Percentiles rank a stretch among this genome's conserved stretches.
Conservation (phyloP, 1,140 invertebrate genomes). For the Drosophila nannoptera region DNA sequence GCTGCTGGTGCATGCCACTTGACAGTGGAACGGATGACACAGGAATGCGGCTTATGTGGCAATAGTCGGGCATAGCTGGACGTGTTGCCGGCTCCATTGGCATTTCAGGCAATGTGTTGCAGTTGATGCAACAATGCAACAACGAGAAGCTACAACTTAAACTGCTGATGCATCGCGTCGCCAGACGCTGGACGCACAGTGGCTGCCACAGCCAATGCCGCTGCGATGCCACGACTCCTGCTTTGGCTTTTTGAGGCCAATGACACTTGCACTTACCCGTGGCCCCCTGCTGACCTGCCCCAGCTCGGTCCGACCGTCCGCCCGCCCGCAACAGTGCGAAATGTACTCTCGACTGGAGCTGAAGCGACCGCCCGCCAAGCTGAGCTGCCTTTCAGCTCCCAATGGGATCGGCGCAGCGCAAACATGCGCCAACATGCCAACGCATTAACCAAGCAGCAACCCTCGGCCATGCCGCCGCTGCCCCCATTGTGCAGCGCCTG, state of each 20-base stretch:
- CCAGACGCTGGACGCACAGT: constrained; percentile 33
- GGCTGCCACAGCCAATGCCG: background rate
- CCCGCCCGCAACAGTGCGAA: background rate
- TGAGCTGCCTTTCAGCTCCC: constrained; percentile 6
- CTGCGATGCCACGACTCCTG: constrained; percentile 4
- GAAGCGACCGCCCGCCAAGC: constrained; percentile 46
- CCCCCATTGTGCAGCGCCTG: background rate
- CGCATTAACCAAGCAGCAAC: constrained; percentile 46
- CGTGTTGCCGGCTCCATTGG: constrained; percentile 9
- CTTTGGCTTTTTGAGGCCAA: constrained; percentile 45
- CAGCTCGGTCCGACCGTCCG: background rate
- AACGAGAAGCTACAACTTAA: constrained; percentile 28
- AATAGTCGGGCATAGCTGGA: constrained; percentile 1
- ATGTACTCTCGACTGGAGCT: constrained; percentile 5
- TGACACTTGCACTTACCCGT: constrained; percentile 47
- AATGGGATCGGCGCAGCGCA: constrained; percentile 22
- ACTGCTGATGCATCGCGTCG: constrained; percentile 60
- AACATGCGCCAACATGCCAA: constrained; percentile 53
- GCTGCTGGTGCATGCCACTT: constrained; percentile 1
- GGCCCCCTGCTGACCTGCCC: background rate
- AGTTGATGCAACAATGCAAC: constrained; percentile 24
- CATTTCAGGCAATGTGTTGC: constrained; percentile 10
- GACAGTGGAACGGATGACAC: background rate
- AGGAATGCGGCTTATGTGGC: constrained; percentile 12
- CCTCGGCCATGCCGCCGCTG: background rate